Evolutionary conservation across 2,113 vertebrate species (phyloP), one percentile per base, ranked within the genome.

Genomic region (Hippolais icterina): DNA sequence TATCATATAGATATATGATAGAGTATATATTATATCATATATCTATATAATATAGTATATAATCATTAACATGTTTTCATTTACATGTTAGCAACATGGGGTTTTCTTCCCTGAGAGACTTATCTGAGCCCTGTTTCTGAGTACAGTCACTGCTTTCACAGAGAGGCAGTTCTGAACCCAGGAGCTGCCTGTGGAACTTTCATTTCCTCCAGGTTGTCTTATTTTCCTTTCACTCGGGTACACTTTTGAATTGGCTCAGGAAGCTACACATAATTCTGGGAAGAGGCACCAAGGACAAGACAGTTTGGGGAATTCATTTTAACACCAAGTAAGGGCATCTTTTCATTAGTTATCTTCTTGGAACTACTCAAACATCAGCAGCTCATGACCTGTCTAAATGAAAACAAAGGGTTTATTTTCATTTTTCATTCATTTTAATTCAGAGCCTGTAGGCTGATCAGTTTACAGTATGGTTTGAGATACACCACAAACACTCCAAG

Each of bases 11-110:
- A n/a, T n/a, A n/a, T n/a, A n/a, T n/a, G n/a, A n/a, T n/a, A n/a
- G n/a, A n/a, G n/a, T n/a, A n/a, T n/a, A n/a, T n/a, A n/a, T n/a
- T n/a, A n/a, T n/a, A n/a, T n/a, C n/a, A n/a, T n/a, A n/a, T n/a
- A n/a, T n/a, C n/a, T n/a, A n/a, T n/a, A n/a, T n/a, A n/a, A n/a
- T n/a, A n/a, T n/a, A n/a, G n/a, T n/a, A n/a, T n/a, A n/a, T n/a
- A n/a, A n/a, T n/a, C n/a, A n/a, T n/a, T n/a, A n/a, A n/a, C n/a
- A n/a, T n/a, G n/a, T 9, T 10, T 80, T 24, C 7, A 42, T 49
- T 50, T 37, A 21, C 1, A 0, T 4, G 10, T 44, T 47, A 44
- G 22, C 50, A 66, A 39, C 2, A 11, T 2, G 7, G 8, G 54
- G 15, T 29, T 52, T 20, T 35, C 28, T 28, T 29, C 19, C 15